These are phyloP conservation scores for Drosophila formosana DNA, from an alignment of 2,888 invertebrate genomes.

Conservation along the genomic window DNA sequence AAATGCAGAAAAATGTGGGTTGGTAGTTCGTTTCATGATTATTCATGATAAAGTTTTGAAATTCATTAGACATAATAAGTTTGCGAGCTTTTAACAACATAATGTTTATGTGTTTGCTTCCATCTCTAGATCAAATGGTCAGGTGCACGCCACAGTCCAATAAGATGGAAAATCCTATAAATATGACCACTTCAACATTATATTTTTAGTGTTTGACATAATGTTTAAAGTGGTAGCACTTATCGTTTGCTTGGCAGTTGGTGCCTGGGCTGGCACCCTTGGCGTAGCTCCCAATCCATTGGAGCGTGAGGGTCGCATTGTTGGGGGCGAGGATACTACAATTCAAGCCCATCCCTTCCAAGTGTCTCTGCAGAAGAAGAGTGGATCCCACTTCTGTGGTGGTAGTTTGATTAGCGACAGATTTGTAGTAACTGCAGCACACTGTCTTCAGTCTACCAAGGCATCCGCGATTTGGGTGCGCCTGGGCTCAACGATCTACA, in stretches of 20 bases:
- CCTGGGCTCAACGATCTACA: constrained; percentile 80
- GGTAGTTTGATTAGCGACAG: constrained; percentile 82
- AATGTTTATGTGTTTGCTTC: neutral
- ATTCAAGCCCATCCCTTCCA: constrained; percentile 85
- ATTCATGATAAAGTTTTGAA: neutral
- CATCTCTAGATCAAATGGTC: constrained; percentile 8
- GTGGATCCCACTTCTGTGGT: constrained; percentile 84
- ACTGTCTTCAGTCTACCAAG: constrained; percentile 72
- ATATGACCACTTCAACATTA: constrained; percentile 7
- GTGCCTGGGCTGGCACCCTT: constrained; percentile 45
- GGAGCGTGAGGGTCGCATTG: constrained; percentile 80
- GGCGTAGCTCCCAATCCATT: constrained; percentile 40
- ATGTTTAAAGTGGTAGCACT: constrained; percentile 39
- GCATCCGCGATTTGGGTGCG: constrained; percentile 72
- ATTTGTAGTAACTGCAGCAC: constrained; percentile 85
- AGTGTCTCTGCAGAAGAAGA: constrained; percentile 82
- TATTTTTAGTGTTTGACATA: constrained; percentile 11
- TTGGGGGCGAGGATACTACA: constrained; percentile 84
- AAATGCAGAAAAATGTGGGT: neutral
- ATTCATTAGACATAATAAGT: neutral
- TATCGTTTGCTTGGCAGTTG: constrained; percentile 40
- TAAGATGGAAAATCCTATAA: constrained; percentile 29
- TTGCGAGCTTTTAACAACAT: neutral
- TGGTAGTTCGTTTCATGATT: neutral
- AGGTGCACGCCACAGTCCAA: neutral